Evolutionary conservation across 2,888 invertebrate genomes (phyloP), one percentile per base, ranked within the genome.

Genomic region (Epinotia nisella): DNA sequence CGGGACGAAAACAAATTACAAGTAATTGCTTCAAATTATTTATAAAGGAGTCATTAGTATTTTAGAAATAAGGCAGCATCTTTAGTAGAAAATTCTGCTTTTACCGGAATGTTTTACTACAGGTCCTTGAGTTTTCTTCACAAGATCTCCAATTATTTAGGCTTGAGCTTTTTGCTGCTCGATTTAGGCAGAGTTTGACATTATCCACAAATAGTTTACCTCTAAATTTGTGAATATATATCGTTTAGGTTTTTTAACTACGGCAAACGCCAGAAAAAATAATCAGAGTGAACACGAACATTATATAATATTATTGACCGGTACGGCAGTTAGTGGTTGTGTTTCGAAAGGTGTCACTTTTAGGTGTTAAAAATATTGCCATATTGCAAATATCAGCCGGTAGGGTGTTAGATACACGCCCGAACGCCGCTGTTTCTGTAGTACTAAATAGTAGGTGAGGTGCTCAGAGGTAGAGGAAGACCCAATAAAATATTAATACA

Each of bases 1-100:
- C 62, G 69, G 69, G 69, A 73, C 64, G 68, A 64, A 62, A 72
- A 72, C 72, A 72, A 72, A 72, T 72, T 72, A 68, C 39, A 72
- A 72, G 72, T 68, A 68, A 72, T 72, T 68, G 67, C 67, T 68
- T 68, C 72, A 24, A 72, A 72, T 72, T 62, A 72, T 62, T 72
- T 72, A 68, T 62, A 39, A 72, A 68, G 56, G 49, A 41, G 35
- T 53, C 15, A 55, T 24, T 39, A 62, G 61, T 68, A 72, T 68
- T 59, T 67, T 56, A 39, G 11, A 39, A n/a, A 45, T 56, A 68
- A 45, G 49, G 51, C 35, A 35, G 35, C 9, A 39, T 55, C 15
- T 72, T 41, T 41, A 41, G 41, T 10, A 17, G 55, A 39, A 55
- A 15, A 49, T 35, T 35, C 49, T 49, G 49, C n/a, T 13, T 5